phyloP scores from a whole-genome alignment of 2,797 vertebrate species.

The Brotogeris chrysoptera region DNA sequence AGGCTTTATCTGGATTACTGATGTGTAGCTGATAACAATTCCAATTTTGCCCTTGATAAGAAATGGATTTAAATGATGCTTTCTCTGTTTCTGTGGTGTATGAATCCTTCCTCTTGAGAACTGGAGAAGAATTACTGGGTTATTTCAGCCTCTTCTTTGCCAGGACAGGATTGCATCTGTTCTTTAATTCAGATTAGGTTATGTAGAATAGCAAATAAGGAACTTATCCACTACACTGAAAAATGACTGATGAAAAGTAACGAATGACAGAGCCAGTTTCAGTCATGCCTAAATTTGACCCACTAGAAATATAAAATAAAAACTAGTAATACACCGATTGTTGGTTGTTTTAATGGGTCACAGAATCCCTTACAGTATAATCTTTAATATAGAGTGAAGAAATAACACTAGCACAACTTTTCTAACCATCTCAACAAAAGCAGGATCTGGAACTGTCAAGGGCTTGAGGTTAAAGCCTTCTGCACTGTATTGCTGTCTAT shows the following conservation, averaged over 20 bases:
- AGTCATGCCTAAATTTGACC: background rate
- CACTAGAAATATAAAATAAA: background rate
- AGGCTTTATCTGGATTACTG: background rate
- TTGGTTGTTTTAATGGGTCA: background rate
- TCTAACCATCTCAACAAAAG: background rate
- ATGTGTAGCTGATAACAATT: background rate
- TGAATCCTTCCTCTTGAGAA: background rate
- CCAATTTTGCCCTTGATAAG: background rate
- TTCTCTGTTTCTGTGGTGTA: background rate
- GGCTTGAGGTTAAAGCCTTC: conserved; percentile 10
- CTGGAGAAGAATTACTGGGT: background rate
- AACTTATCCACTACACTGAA: background rate
- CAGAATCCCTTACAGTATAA: background rate
- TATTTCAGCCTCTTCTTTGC: background rate
- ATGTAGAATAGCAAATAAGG: background rate
- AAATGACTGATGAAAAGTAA: background rate
- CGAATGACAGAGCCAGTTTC: accelerated
- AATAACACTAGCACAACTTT: background rate
- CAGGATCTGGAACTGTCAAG: background rate
- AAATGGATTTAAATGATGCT: background rate
- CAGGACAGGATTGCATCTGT: background rate
- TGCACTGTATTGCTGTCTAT: background rate
- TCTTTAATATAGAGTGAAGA: background rate
- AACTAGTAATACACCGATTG: background rate
- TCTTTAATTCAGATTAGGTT: background rate